phyloP scores from a whole-genome alignment of 2,113 vertebrate genomes.

The Arizona elegans region DNA sequence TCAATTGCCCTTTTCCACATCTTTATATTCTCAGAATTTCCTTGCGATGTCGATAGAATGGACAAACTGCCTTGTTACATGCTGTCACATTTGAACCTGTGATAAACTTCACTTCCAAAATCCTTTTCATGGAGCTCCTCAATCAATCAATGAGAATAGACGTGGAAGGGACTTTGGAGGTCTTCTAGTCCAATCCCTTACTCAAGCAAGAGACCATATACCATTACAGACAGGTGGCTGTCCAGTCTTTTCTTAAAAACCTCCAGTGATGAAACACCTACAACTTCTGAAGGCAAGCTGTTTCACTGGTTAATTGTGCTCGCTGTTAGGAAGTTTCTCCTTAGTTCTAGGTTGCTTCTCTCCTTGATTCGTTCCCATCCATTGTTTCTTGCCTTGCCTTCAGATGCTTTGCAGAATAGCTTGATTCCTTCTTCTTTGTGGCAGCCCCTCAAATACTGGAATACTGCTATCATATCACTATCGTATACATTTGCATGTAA shows the following conservation, averaged over 20 bases:
- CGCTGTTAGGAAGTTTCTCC: neutral
- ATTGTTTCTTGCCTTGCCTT: neutral
- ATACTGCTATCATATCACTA: neutral
- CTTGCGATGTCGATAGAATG: neutral
- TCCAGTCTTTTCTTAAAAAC: no score
- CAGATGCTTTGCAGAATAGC: neutral
- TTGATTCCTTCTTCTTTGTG: neutral
- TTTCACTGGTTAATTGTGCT: neutral
- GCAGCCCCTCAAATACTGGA: neutral
- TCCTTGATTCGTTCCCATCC: neutral
- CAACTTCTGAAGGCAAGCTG: neutral
- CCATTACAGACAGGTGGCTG: neutral
- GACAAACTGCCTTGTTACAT: neutral
- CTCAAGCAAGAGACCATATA: neutral
- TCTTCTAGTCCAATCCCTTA: neutral
- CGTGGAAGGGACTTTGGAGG: neutral
- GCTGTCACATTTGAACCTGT: neutral
- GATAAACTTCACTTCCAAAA: neutral
- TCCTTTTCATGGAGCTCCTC: neutral
- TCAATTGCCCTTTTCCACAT: neutral
- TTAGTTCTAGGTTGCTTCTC: neutral
- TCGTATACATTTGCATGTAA: neutral
- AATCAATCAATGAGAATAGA: neutral
- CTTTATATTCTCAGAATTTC: neutral
- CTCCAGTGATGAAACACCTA: neutral